Percentiles rank a stretch among this genome's conserved stretches.
Evolutionary conservation across 2,113 vertebrate species (phyloP).

Genomic region (Gasterosteus aculeatus): DNA sequence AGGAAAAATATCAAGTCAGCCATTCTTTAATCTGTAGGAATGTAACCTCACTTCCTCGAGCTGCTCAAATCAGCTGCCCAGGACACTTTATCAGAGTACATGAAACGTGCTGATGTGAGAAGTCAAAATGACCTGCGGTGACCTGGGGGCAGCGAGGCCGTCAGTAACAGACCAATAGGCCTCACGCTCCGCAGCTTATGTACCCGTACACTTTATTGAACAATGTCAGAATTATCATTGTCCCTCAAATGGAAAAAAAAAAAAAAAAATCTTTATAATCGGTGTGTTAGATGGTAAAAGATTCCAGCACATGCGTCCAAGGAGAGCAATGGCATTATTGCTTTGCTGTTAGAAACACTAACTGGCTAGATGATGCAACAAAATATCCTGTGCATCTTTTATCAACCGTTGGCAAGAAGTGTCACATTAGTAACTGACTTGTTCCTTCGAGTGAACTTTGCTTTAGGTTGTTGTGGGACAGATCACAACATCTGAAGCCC

Average conservation of each 20-base stretch:
- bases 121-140: conserved; percentile 30
- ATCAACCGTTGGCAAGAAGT: too few species aligned
- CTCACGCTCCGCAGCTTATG: background rate
- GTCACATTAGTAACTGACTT: too few species aligned
- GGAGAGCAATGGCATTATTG: background rate
- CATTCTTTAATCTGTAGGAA: conserved; percentile 53
- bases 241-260: conserved; percentile 23
- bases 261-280: conserved; percentile 11
- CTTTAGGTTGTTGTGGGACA: background rate
- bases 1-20: conserved; percentile 37
- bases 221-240: background rate
- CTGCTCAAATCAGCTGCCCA: conserved; percentile 17
- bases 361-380: background rate
- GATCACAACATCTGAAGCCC: background rate
- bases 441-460: too few species aligned
- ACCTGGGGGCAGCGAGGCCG: conserved; percentile 11
- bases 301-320: background rate
- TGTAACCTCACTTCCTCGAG: conserved; percentile 26
- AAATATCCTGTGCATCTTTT: too few species aligned
- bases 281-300: background rate
- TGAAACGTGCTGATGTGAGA: conserved; percentile 16
- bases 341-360: background rate
- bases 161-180: background rate
- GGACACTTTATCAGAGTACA: background rate
- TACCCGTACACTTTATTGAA: background rate